Evolutionary conservation across 1,140 invertebrate genomes (phyloP).

Genomic region (Wasmannia auropunctata): DNA sequence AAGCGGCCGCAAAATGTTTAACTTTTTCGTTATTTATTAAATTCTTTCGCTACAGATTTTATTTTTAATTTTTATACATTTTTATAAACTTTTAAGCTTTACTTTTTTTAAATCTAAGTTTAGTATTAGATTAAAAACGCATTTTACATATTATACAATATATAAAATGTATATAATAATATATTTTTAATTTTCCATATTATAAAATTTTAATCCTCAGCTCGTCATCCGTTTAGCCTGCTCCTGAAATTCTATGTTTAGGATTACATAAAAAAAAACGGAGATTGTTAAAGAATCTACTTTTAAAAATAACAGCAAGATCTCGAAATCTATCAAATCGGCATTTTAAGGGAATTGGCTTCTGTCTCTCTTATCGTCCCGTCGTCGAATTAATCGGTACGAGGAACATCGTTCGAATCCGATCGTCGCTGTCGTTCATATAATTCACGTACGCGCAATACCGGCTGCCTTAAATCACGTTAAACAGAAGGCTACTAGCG

Average conservation of each 20-base stretch:
- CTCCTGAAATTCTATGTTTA: neutral
- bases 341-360: neutral
- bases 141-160: no score
- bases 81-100: neutral
- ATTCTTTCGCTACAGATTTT: neutral
- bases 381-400: conserved; percentile 21
- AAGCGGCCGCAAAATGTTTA: neutral
- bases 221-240: neutral
- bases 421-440: conserved; percentile 45
- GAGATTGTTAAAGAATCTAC: neutral
- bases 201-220: neutral
- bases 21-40: neutral
- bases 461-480: conserved; percentile 68
- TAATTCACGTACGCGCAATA: conserved; percentile 46
- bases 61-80: neutral
- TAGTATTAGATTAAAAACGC: neutral
- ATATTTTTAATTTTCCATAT: neutral
- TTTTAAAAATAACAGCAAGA: neutral
- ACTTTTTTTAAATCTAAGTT: neutral
- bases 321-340: neutral
- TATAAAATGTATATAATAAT: no score
- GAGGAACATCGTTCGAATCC: conserved; percentile 30
- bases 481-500: conserved; percentile 72
- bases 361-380: neutral
- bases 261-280: neutral